Evolutionary conservation across 2,113 vertebrate species (phyloP).

Genomic region (Saccopteryx leptura): DNA sequence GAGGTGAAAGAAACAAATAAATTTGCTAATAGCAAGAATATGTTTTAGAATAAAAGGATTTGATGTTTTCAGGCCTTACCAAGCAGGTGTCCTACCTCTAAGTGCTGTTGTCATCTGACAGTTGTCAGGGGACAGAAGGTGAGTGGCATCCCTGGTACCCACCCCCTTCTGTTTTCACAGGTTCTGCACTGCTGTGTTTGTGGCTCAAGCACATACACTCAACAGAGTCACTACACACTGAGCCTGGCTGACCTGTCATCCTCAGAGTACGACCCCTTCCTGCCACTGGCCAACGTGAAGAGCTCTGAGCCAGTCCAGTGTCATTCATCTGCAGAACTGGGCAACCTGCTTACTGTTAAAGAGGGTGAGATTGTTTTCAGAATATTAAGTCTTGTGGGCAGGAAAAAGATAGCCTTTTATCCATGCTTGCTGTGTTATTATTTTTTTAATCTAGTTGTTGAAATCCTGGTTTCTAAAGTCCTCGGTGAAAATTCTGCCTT

Average conservation of each 20-base stretch:
- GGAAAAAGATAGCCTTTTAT: not conserved
- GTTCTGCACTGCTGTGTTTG: conserved; percentile 97
- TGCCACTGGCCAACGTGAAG: conserved; percentile 93
- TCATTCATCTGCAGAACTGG: conserved; percentile 90
- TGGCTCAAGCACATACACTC: conserved; percentile 95
- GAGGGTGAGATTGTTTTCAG: conserved; percentile 91
- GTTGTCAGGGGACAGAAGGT: not conserved
- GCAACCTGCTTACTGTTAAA: conserved; percentile 96
- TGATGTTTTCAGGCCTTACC: not conserved
- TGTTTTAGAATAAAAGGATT: conserved; percentile 2
- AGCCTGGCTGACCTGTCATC: conserved; percentile 95
- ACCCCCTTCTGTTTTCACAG: conserved; percentile 83
- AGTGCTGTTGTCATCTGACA: not conserved
- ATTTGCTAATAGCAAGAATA: not conserved
- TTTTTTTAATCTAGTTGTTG: conserved; percentile 17
- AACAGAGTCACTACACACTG: conserved; percentile 96
- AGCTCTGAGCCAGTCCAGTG: conserved; percentile 91
- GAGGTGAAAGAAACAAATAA: not conserved
- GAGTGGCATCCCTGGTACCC: rapidly evolving
- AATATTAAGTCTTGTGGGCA: not conserved
- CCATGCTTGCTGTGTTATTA: not conserved
- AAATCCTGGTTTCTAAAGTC: not conserved
- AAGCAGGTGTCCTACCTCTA: not conserved
- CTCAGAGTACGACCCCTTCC: conserved; percentile 94
- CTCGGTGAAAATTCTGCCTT: not conserved